A percentile compares a stretch with the other conserved stretches of the same genome.
phyloP scores from a whole-genome alignment of 2,888 invertebrate genomes.

The Papilio elwesi region DNA sequence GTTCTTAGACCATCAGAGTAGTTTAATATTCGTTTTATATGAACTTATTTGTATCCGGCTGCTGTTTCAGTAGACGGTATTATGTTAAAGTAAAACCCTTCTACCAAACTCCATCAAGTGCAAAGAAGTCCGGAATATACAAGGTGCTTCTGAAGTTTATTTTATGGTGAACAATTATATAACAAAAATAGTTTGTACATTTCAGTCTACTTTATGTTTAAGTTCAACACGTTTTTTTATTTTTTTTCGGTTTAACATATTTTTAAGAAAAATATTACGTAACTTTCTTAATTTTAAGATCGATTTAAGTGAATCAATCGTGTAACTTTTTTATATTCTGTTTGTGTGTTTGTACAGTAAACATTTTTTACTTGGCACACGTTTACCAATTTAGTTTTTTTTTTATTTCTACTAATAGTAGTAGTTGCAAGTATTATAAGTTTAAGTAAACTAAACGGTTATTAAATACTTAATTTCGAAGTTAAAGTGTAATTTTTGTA shows the following conservation, averaged over 20 bases:
- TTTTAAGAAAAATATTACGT: slow-evolving; percentile 19
- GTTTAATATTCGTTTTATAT: slow-evolving; percentile 40
- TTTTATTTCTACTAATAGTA: slow-evolving; percentile 58
- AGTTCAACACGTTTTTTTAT: slow-evolving; percentile 28
- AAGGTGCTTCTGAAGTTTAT: slow-evolving; percentile 28
- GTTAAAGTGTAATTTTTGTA: slow-evolving; percentile 71
- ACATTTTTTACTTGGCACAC: slow-evolving; percentile 44
- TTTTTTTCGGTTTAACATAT: not conserved
- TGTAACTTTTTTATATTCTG: not conserved
- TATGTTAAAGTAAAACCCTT: not conserved
- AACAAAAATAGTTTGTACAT: slow-evolving; percentile 20
- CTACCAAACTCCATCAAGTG: not conserved
- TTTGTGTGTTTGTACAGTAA: slow-evolving; percentile 29
- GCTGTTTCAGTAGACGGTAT: not conserved
- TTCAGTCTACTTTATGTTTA: slow-evolving; percentile 10
- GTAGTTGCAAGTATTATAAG: slow-evolving; percentile 68
- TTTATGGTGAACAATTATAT: slow-evolving; percentile 12
- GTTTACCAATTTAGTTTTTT: slow-evolving; percentile 59
- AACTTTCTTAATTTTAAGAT: slow-evolving; percentile 14
- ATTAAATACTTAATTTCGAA: slow-evolving; percentile 45
- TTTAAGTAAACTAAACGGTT: slow-evolving; percentile 55
- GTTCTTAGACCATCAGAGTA: slow-evolving; percentile 46
- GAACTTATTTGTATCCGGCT: too few species aligned
- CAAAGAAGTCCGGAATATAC: not conserved
- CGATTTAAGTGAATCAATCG: not conserved